A percentile compares a stretch with the other conserved stretches of the same genome.
Conservation (phyloP, 2,113 vertebrate species). For the Mastomys natalensis region DNA sequence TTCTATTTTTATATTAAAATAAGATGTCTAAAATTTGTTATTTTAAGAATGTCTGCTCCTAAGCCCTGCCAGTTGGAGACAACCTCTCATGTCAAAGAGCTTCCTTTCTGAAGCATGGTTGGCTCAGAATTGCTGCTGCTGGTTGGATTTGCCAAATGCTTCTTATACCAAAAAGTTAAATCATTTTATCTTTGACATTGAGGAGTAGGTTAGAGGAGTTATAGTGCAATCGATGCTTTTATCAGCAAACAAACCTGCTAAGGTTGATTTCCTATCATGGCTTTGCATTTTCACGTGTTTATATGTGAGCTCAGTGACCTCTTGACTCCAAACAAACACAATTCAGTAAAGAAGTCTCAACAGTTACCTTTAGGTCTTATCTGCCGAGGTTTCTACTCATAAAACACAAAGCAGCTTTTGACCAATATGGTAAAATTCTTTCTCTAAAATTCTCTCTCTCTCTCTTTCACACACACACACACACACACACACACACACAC, state of each 20-base stretch:
- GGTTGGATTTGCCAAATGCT: conserved; percentile 42
- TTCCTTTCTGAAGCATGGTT: conserved; percentile 65
- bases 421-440: too few relatives aligned
- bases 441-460: too few relatives aligned
- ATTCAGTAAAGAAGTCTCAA: conserved; percentile 29
- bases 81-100: conserved; percentile 58
- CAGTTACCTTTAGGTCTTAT: conserved; percentile 9
- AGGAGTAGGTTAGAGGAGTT: conserved; percentile 58
- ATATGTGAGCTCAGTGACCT: conserved; percentile 50
- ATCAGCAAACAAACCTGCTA: conserved; percentile 37
- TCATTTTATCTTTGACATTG: conserved; percentile 68
- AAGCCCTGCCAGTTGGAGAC: conserved; percentile 63
- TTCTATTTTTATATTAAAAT: conserved; percentile 51
- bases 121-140: conserved; percentile 42
- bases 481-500: too few relatives aligned
- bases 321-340: conserved; percentile 43
- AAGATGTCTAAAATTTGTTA: conserved; percentile 62
- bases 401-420: conserved; percentile 46
- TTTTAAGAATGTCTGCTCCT: conserved; percentile 63
- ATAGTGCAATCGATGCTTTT: conserved; percentile 57
- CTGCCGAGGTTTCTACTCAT: conserved; percentile 38
- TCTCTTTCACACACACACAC: too few relatives aligned
- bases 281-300: conserved; percentile 40
- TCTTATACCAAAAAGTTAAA: conserved; percentile 66
- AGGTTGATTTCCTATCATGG: conserved; percentile 53